These are phyloP conservation scores for Typhlichthys subterraneus DNA, from an alignment of 2,797 vertebrate genomes.

Conservation along the genomic window DNA sequence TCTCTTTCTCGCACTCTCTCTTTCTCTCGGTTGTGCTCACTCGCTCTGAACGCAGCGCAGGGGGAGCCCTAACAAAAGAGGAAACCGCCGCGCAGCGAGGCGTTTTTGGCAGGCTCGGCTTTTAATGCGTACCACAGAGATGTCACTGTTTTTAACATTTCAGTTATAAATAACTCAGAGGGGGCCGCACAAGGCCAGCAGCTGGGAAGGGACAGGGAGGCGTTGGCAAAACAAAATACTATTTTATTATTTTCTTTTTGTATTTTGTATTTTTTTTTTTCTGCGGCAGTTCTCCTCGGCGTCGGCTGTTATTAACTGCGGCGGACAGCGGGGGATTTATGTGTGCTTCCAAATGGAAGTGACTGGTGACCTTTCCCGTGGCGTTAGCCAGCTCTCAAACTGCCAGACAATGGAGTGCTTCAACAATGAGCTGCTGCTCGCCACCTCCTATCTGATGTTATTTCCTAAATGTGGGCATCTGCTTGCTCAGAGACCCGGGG, in stretches of 20 bases:
- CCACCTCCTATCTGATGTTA: constrained; percentile 65
- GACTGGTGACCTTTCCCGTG: constrained; percentile 76
- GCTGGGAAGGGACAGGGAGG: constrained; percentile 66
- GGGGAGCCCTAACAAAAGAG: constrained; percentile 48
- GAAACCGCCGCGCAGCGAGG: constrained; percentile 46
- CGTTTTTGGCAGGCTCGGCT: constrained; percentile 59
- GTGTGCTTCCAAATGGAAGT: constrained; percentile 75
- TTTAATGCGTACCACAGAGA: constrained; percentile 66
- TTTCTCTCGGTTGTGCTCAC: no score
- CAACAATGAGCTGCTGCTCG: constrained; percentile 62
- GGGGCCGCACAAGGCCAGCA: constrained; percentile 51
- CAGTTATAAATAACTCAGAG: constrained; percentile 71
- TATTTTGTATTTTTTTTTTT: constrained; percentile 36
- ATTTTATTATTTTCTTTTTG: constrained; percentile 24
- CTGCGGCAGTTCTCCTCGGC: constrained; percentile 51
- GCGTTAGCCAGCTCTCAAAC: constrained; percentile 61
- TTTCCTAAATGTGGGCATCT: constrained; percentile 71
- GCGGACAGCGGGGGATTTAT: constrained; percentile 68
- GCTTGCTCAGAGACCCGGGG: constrained; percentile 48
- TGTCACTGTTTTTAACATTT: constrained; percentile 77
- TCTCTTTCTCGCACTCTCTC: no score
- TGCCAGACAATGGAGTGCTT: constrained; percentile 66
- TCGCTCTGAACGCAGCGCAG: neutral
- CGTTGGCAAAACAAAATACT: constrained; percentile 67
- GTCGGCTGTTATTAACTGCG: constrained; percentile 62